Base-by-base conservation (phyloP, 2,888 invertebrate species). In the Chorisops tibialis region DNA sequence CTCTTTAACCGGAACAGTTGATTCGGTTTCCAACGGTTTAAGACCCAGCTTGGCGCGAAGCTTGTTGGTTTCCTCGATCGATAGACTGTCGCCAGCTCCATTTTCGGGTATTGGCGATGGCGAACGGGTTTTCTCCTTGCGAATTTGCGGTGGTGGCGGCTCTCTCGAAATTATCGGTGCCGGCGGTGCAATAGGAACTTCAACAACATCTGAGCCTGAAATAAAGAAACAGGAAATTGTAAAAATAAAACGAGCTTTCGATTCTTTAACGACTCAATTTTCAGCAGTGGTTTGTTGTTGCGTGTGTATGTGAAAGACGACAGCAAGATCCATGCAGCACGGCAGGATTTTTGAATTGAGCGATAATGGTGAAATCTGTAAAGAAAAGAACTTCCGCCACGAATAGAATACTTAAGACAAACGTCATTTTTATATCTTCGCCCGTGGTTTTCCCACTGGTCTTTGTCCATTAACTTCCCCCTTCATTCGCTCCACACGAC, bases 1-100 rank as follows among this genome's bases (percentile, higher is more conserved):
- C 35, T 59, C 38, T n/a, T 62, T 65, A 35, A 67, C 56, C 2
- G 70, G 62, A 48, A 72, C 71, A 2, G 56, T n/a, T 3, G 72
- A 66, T 12, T 82, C 81, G 0, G 89, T 79, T 70, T 95, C 90
- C 3, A 98, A 80, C 0, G 97, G 98, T 73, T 95, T 96, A 37
- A 98, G 80, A 0, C 98, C 98, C 21, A 99, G 83, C 75, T 96
- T 95, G 1, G 92, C 92, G 70, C 98, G 83, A 11, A 99, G 79
- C 68, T 88, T 89, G 78, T 96, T 96, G 4, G 92, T 93, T 70
- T 91, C 93, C 58, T 88, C 87, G 50, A 94, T 83, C 1, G 93
- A 92, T 16, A 93, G 79, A 70, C 82, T 86, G 71, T 77, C 83
- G 0, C 79, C 79, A 12, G 76, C 78, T 0, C 79, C 79, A 63